A percentile compares a stretch with the other conserved stretches of the same genome.
phyloP scores from a whole-genome alignment of 2,888 invertebrate species.

The Orthosia cruda region DNA sequence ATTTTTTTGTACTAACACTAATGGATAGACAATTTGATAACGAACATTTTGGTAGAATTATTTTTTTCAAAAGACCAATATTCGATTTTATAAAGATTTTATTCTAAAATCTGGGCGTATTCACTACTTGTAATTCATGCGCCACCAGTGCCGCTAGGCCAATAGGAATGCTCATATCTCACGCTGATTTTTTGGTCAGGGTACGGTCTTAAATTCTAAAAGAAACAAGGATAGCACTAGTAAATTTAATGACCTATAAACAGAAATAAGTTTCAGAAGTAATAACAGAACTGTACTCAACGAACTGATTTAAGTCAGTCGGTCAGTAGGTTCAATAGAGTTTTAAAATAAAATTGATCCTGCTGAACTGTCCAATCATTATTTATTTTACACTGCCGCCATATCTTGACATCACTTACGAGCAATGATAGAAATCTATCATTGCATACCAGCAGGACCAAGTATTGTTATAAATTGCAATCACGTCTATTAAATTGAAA shows the following conservation, averaged over 20 bases:
- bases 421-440: slow-evolving; percentile 2
- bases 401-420: slow-evolving; percentile 15
- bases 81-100: no score
- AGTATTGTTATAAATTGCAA: neutral
- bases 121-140: no score
- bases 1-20: no score
- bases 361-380: slow-evolving; percentile 37
- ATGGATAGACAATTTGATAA: no score
- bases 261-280: slow-evolving; percentile 1
- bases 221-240: neutral
- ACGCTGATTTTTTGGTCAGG: no score
- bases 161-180: no score
- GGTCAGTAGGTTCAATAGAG: slow-evolving; percentile 33
- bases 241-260: neutral
- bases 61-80: no score
- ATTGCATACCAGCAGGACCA: no score
- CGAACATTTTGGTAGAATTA: no score
- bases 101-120: no score
- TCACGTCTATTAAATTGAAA: neutral
- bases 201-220: no score
- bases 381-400: slow-evolving; percentile 22
- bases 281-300: neutral
- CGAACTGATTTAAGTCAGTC: slow-evolving; percentile 23
- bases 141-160: no score
- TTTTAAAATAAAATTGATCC: slow-evolving; percentile 42